Percentiles rank a stretch among this genome's conserved stretches.
Evolutionary conservation across 1,140 invertebrate genomes (phyloP).

Genomic region (Cotesia typhae): DNA sequence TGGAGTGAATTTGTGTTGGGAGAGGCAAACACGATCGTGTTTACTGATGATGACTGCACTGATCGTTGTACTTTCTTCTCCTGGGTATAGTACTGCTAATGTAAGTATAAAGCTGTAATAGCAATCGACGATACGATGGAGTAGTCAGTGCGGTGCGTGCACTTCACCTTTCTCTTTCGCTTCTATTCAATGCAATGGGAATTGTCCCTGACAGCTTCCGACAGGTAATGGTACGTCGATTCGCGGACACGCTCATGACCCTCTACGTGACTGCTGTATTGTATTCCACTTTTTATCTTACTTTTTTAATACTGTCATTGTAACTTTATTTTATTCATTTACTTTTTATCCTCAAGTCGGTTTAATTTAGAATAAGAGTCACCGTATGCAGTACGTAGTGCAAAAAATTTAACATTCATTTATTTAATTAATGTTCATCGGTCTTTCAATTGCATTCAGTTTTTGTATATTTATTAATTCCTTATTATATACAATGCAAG

Average conservation of each 20-base stretch:
- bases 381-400: too few relatives aligned
- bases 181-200: constrained; percentile 35
- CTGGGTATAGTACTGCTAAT: constrained; percentile 30
- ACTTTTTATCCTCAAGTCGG: background rate
- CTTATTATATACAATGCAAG: too few relatives aligned
- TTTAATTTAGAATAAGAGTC: too few relatives aligned
- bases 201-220: constrained; percentile 47
- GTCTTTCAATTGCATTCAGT: too few relatives aligned
- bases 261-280: background rate
- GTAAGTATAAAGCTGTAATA: constrained; percentile 28
- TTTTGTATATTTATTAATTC: too few relatives aligned
- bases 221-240: constrained; percentile 42
- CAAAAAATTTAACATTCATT: too few relatives aligned
- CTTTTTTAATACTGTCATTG: background rate
- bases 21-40: constrained; percentile 24
- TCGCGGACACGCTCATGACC: constrained; percentile 36
- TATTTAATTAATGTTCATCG: too few relatives aligned
- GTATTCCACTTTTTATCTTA: background rate
- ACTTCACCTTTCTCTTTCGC: constrained; percentile 62
- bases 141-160: constrained; percentile 41
- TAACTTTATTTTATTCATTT: background rate
- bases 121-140: constrained; percentile 19
- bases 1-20: constrained; percentile 20
- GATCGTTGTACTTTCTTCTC: constrained; percentile 58
- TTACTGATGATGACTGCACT: constrained; percentile 40